A percentile compares a stretch with the other conserved stretches of the same genome.
Conservation (phyloP, 1,140 invertebrate species). For the Diprion similis region DNA sequence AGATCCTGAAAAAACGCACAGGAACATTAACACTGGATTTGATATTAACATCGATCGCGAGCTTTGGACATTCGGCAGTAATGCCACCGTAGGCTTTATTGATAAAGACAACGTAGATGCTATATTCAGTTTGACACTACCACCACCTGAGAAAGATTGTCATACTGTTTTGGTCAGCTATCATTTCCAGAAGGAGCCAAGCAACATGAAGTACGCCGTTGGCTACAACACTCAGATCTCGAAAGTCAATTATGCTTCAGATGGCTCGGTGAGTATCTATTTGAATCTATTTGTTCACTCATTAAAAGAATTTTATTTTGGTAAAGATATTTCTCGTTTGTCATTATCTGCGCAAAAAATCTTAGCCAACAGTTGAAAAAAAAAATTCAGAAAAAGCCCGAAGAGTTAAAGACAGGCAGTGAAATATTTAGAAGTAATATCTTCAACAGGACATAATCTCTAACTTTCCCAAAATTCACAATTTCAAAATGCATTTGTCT, state of each 20-base stretch:
- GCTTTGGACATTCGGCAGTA: conserved; percentile 65
- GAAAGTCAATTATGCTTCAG: conserved; percentile 55
- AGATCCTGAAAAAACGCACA: conserved; percentile 61
- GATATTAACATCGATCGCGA: conserved; percentile 63
- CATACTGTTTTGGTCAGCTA: conserved; percentile 65
- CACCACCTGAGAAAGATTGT: conserved; percentile 68
- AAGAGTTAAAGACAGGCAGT: too few relatives aligned
- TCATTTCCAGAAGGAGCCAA: conserved; percentile 45
- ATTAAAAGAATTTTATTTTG: conserved; percentile 16
- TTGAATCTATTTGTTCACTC: conserved; percentile 12
- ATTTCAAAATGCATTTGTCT: too few relatives aligned
- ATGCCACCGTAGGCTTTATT: conserved; percentile 62
- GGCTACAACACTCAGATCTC: conserved; percentile 61
- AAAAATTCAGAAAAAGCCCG: too few relatives aligned
- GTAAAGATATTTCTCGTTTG: too few relatives aligned
- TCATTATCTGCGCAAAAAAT: too few relatives aligned
- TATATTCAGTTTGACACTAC: conserved; percentile 64
- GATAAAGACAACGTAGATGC: conserved; percentile 61
- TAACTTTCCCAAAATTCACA: too few relatives aligned
- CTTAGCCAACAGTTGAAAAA: too few relatives aligned
- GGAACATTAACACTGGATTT: conserved; percentile 60
- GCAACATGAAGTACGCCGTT: conserved; percentile 55
- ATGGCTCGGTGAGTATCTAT: conserved; percentile 49
- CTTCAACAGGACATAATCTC: too few relatives aligned
- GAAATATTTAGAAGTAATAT: too few relatives aligned